Evolutionary conservation across 2,888 invertebrate genomes (phyloP).

Genomic region (Sabatieria punctata): DNA sequence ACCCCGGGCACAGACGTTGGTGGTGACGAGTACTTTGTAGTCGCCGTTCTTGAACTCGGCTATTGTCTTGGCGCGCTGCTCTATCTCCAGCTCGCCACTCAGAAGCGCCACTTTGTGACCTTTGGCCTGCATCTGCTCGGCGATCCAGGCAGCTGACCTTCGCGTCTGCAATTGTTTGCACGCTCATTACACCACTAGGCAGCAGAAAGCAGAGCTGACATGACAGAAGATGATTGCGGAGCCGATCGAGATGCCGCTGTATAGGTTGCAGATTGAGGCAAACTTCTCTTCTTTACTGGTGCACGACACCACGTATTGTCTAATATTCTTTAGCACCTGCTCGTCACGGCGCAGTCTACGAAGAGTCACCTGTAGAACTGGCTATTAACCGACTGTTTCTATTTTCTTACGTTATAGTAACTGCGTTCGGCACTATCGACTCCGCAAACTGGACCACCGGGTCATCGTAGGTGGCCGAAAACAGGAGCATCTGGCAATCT

Average conservation of each 20-base stretch:
- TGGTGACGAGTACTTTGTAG: constrained; percentile 83
- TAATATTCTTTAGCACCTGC: constrained; percentile 85
- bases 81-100: constrained; percentile 78
- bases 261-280: no score
- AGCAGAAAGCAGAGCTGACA: not conserved
- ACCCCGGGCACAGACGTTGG: constrained; percentile 44
- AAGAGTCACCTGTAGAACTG: no score
- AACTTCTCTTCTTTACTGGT: constrained; percentile 67
- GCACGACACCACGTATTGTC: constrained; percentile 87
- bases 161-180: constrained; percentile 46
- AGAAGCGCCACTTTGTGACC: constrained; percentile 75
- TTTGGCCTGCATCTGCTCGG: constrained; percentile 70
- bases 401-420: constrained; percentile 41
- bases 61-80: constrained; percentile 72
- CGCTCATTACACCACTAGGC: not conserved
- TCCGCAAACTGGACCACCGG: constrained; percentile 86
- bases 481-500: constrained; percentile 90
- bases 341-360: constrained; percentile 62
- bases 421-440: constrained; percentile 62
- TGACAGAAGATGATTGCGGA: constrained; percentile 93
- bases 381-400: no score
- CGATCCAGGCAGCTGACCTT: constrained; percentile 68
- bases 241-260: constrained; percentile 83
- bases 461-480: constrained; percentile 87
- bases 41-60: constrained; percentile 75